Evolutionary conservation across 2,113 vertebrate species (phyloP), one percentile per base, ranked within the genome.

Genomic region (Oryzias curvinotus): DNA sequence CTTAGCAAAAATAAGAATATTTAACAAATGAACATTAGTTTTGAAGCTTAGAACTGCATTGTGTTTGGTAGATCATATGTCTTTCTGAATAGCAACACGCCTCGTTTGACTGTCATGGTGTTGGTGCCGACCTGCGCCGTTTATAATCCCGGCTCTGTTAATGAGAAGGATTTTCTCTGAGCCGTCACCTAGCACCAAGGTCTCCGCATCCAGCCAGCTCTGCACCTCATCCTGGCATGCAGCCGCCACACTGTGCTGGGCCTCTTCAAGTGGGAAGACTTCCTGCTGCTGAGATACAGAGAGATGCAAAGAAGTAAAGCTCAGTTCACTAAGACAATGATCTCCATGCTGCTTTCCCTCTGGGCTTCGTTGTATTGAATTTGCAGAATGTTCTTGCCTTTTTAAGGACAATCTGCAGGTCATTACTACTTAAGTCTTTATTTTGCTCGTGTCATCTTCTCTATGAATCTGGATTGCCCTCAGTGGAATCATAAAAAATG

Each of bases 81-180:
- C 41, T 23, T 16, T 5, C 47, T 50, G 5, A 73, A 69, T 46
- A 63, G 47, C 52, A 58, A 19, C 30, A 4, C 4, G 14, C 53
- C 25, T 43, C 51, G 8, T 41, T 17, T 66, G 44, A 73, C 50
- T 65, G 56, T 54, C 45, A 53, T 28, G 54, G 30, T 19, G 23
- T 16, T 61, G 62, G 2, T 52, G 51, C 45, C 68, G 71, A 77
- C 80, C 73, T 78, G 58, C 60, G 56, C 71, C 41, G 58, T n/a
- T 49, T 63, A 60, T 84, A 88, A 87, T 85, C 87, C 71, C 68
- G 80, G 63, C 64, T 84, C 57, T 85, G 82, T 84, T 85, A 68
- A 78, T 57, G 68, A 75, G 53, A 77, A 71, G 81, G 85, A 85
- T 89, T 88, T 86, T 81, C 77, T 77, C 65, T 86, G 86, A 88